These are phyloP conservation scores for Anthrax anthrax DNA, from an alignment of 2,888 invertebrate species.

Conservation along the genomic window DNA sequence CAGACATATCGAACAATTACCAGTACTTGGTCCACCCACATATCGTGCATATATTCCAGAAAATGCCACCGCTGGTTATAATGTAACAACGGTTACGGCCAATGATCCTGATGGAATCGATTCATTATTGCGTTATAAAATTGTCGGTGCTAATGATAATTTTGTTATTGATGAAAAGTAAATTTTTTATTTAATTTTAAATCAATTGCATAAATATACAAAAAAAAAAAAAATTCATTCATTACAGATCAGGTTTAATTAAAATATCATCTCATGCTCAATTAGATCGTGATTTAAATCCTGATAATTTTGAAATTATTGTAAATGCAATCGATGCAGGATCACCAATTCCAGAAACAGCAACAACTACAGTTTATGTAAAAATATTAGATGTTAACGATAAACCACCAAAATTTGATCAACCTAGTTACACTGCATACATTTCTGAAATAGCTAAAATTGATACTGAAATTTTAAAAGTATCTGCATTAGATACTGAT, in stretches of 20 bases:
- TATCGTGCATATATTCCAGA: slow-evolving; percentile 58
- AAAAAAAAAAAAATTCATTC: no score
- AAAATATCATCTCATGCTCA: slow-evolving; percentile 58
- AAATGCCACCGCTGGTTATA: slow-evolving; percentile 51
- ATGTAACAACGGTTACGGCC: slow-evolving; percentile 55
- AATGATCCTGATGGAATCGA: slow-evolving; percentile 69
- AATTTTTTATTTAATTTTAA: slow-evolving; percentile 20
- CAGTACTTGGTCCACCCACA: slow-evolving; percentile 50
- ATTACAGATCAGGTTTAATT: slow-evolving; percentile 48
- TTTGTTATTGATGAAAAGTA: slow-evolving; percentile 60
- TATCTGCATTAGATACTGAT: slow-evolving; percentile 58
- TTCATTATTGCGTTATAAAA: slow-evolving; percentile 50
- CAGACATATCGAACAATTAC: slow-evolving; percentile 39
- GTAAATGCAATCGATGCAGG: slow-evolving; percentile 66
- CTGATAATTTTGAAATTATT: slow-evolving; percentile 53
- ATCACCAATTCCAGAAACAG: slow-evolving; percentile 58
- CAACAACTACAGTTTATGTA: slow-evolving; percentile 58
- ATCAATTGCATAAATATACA: no score
- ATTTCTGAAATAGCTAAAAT: slow-evolving; percentile 53
- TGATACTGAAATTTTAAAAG: slow-evolving; percentile 46
- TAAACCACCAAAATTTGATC: slow-evolving; percentile 61
- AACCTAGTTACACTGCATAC: slow-evolving; percentile 47
- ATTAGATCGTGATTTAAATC: slow-evolving; percentile 52
- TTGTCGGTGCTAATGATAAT: slow-evolving; percentile 63
- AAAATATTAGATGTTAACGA: slow-evolving; percentile 65